Evolutionary conservation across 1,140 invertebrate genomes (phyloP).

Genomic region (Myzus persicae): DNA sequence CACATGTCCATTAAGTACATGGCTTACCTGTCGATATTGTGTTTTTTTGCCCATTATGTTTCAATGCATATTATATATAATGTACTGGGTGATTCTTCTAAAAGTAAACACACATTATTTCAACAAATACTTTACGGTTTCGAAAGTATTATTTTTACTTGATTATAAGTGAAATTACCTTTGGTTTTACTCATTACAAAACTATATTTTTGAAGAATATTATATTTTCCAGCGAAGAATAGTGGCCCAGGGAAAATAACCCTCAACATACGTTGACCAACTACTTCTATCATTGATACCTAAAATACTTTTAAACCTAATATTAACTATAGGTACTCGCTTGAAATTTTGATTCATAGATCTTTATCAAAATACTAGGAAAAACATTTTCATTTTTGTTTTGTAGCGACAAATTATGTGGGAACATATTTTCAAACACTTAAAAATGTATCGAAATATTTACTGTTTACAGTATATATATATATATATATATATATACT

Average conservation of each 20-base stretch:
- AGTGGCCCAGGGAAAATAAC: neutral
- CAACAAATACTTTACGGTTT: neutral
- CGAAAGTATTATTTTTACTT: too few relatives aligned
- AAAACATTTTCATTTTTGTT: too few relatives aligned
- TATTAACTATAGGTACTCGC: too few relatives aligned
- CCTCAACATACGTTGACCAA: neutral
- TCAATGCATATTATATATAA: neutral
- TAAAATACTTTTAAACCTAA: too few relatives aligned
- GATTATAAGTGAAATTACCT: too few relatives aligned
- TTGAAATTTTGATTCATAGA: too few relatives aligned
- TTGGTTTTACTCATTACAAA: neutral
- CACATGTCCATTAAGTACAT: neutral
- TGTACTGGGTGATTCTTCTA: neutral
- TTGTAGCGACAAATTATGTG: too few relatives aligned
- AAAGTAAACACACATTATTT: neutral
- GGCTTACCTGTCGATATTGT: neutral
- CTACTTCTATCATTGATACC: neutral
- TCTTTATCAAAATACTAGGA: too few relatives aligned
- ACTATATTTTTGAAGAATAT: neutral
- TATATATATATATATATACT: too few relatives aligned
- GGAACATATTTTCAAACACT: too few relatives aligned
- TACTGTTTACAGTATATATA: too few relatives aligned
- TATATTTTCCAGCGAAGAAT: neutral
- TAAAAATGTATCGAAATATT: too few relatives aligned
- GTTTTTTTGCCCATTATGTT: neutral